Evolutionary conservation across 2,888 invertebrate genomes (phyloP).

Genomic region (Graphium colonna): DNA sequence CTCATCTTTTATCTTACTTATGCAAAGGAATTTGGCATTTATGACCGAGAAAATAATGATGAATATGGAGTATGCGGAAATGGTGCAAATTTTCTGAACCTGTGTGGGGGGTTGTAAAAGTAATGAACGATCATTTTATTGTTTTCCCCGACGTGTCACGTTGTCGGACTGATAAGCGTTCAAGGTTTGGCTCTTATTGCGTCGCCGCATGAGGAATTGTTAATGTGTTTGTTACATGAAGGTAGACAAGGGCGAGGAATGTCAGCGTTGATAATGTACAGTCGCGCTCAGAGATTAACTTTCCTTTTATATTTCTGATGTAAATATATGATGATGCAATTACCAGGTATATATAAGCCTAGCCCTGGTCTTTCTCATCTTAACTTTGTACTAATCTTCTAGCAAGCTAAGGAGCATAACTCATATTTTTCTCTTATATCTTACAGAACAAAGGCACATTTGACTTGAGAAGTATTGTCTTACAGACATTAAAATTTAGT

Average conservation of each 20-base stretch:
- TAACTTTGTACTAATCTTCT: no score
- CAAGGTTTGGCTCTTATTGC: conserved; percentile 25
- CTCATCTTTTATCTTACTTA: not conserved
- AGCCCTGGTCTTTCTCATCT: no score
- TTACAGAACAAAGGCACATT: no score
- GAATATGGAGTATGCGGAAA: conserved; percentile 4
- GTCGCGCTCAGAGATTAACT: conserved; percentile 3
- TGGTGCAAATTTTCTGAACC: not conserved
- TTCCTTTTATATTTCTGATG: no score
- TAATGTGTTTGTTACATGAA: conserved; percentile 20
- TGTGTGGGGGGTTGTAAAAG: not conserved
- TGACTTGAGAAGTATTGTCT: no score
- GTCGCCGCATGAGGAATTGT: conserved; percentile 28
- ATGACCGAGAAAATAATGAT: not conserved
- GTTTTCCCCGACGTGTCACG: conserved; percentile 16
- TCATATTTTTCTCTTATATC: no score
- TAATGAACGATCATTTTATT: conserved; percentile 12
- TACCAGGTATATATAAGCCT: no score
- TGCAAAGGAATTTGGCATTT: not conserved
- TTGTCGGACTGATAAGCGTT: conserved; percentile 27
- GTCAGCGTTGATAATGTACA: conserved; percentile 15
- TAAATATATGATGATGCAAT: no score
- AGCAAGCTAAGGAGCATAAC: no score
- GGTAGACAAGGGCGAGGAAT: conserved; percentile 18
- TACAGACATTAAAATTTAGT: no score